phyloP scores from a whole-genome alignment of 2,888 invertebrate species.

The Acanthosepion pharaonis region DNA sequence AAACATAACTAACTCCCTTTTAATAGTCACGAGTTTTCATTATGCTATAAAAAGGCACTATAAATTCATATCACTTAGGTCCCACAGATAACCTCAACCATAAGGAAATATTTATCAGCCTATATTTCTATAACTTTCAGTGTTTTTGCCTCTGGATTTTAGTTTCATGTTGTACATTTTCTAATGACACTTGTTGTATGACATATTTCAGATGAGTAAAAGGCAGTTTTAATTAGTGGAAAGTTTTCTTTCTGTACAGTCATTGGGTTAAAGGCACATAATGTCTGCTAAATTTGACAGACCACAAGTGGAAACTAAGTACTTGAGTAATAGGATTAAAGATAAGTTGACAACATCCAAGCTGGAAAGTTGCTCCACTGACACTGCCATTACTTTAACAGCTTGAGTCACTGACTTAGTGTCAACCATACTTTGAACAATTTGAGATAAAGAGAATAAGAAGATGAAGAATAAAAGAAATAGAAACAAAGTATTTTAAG shows the following conservation, averaged over 20 bases:
- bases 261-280: neutral
- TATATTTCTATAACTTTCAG: neutral
- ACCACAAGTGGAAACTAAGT: neutral
- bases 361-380: neutral
- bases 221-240: neutral
- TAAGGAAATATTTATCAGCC: neutral
- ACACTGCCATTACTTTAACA: neutral
- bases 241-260: neutral
- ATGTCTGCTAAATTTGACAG: neutral
- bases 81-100: neutral
- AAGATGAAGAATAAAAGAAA: neutral
- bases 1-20: neutral
- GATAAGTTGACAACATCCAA: slow-evolving; percentile 11
- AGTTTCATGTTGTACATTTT: neutral
- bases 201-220: neutral
- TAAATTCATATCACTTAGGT: neutral
- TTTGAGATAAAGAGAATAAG: neutral
- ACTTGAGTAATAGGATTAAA: neutral
- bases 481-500: too few species aligned
- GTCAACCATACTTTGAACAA: neutral
- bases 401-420: neutral
- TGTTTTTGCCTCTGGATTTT: neutral
- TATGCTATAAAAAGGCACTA: neutral
- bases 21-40: neutral
- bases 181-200: neutral